phyloP scores from a whole-genome alignment of 1,140 invertebrate species.

The Copidosoma floridanum region DNA sequence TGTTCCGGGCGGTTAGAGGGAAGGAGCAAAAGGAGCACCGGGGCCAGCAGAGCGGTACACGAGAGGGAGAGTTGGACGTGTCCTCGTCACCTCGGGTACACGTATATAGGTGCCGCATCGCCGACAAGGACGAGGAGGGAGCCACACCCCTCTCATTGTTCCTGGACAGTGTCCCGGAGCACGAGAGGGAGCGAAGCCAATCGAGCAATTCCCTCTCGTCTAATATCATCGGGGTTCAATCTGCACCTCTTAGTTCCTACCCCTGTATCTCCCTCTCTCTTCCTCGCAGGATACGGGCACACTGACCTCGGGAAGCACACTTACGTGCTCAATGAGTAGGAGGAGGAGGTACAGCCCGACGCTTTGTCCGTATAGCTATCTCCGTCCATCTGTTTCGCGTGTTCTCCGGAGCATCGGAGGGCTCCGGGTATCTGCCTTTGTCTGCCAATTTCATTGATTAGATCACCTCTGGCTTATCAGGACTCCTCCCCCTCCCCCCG shows the following conservation, averaged over 20 bases:
- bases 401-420: slow-evolving; percentile 28
- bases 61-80: slow-evolving; percentile 20
- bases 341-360: no score
- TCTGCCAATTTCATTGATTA: slow-evolving; percentile 57
- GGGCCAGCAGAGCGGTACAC: slow-evolving; percentile 13
- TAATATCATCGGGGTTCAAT: no score
- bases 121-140: slow-evolving; percentile 8
- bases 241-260: no score
- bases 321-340: no score
- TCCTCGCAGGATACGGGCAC: no score
- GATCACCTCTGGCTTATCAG: slow-evolving; percentile 38
- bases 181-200: no score
- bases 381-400: slow-evolving; percentile 23
- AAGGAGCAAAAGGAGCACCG: neutral
- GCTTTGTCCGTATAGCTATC: slow-evolving; percentile 3
- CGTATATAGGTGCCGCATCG: neutral
- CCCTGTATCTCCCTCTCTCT: no score
- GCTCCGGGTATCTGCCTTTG: slow-evolving; percentile 40
- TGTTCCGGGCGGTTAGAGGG: neutral
- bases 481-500: slow-evolving; percentile 4
- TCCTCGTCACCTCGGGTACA: slow-evolving; percentile 27
- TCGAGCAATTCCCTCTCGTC: no score
- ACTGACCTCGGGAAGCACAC: no score
- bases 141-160: slow-evolving; percentile 49
- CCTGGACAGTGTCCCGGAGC: slow-evolving; percentile 20